Evolutionary conservation across 2,888 invertebrate species (phyloP), one percentile per base, ranked within the genome.

Genomic region (Drosophila sordidula): DNA sequence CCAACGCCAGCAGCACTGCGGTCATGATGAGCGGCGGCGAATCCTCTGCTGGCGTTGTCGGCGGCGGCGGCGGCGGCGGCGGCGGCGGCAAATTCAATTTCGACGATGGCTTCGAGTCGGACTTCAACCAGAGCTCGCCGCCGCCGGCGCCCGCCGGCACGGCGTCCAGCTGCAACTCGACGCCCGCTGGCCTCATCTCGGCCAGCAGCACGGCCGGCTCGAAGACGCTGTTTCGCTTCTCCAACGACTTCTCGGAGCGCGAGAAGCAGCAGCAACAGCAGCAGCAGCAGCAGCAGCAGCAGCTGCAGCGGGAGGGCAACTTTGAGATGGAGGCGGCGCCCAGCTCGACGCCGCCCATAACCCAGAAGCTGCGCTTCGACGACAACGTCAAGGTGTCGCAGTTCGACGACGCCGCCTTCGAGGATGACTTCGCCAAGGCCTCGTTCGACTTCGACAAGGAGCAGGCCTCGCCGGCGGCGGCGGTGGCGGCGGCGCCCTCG

Each of bases 371-470:
- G 36, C 92, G 94, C 79, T 96, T 96, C 90, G 95, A 96, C 87
- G 96, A 96, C 90, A 95, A 96, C 90, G 96, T 96, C 80, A 94
- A 95, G 46, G 88, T 92, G 2, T 92, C 92, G 5, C 92, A 92
- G 65, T 92, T 92, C 39, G 91, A 92, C 68, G 91, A 91, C 78
- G 89, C 90, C 9, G 91, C 91, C 11, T 91, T 91, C 11, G 91
- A 95, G 75, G 95, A 95, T 82, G 95, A 95, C 75, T 93, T 95
- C 62, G 93, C 92, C 34, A 92, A 92, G 77, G 93, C 93, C 5
- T 92, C 90, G 39, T 93, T 91, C 65, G 90, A 91, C 70, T 90
- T 92, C 47, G 91, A 92, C 79, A 83, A 92, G 91, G 59, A 94
- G 92, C 63, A 92, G 34, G 34, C 70, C 1, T 67, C 71, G 34